phyloP scores from a whole-genome alignment of 2,888 invertebrate species.

The Lepidochrysops patricia region DNA sequence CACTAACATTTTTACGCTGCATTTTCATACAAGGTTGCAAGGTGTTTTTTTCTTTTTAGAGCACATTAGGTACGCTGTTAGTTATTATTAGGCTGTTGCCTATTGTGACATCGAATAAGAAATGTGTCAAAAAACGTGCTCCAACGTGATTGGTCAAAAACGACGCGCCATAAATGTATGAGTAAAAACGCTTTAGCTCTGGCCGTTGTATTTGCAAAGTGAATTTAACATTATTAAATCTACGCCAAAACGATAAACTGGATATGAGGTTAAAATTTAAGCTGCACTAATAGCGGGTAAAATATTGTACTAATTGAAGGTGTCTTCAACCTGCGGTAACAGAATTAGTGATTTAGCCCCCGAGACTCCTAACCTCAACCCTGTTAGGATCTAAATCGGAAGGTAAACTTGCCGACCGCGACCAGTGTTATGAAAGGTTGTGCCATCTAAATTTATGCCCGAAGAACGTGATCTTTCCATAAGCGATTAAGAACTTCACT shows the following conservation, averaged over 20 bases:
- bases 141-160: too few relatives aligned
- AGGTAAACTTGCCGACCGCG: background rate
- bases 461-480: background rate
- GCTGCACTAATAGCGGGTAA: background rate
- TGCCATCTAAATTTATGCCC: background rate
- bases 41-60: too few relatives aligned
- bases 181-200: too few relatives aligned
- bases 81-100: too few relatives aligned
- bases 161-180: too few relatives aligned
- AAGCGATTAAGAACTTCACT: background rate
- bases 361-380: background rate
- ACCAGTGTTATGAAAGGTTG: background rate
- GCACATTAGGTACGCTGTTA: too few relatives aligned
- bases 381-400: background rate
- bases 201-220: too few relatives aligned
- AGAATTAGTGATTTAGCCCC: background rate
- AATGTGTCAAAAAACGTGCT: too few relatives aligned
- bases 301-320: background rate
- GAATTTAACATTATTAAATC: too few relatives aligned
- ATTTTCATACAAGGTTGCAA: slow-evolving; percentile 66
- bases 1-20: slow-evolving; percentile 65
- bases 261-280: background rate
- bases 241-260: too few relatives aligned
- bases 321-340: background rate
- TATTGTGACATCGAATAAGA: too few relatives aligned